Evolutionary conservation across 2,888 invertebrate species (phyloP), one percentile per base, ranked within the genome.

Genomic region (Amphipoea lucens): DNA sequence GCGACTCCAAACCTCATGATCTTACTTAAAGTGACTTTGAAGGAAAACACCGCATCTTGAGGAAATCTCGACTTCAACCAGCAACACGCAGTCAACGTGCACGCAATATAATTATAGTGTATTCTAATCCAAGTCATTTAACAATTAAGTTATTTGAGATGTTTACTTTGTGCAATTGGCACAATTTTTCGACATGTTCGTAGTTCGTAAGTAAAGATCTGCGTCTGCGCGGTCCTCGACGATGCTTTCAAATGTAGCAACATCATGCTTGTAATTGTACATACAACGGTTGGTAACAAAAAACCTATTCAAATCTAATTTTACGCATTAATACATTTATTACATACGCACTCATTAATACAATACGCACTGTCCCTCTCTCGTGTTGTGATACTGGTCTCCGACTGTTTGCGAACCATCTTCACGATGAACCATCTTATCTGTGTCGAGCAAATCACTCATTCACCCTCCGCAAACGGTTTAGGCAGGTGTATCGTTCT

Each of bases 191-290:
- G 29, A 29, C n/a, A 60, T 79, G 29, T 23, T 48, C 20, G 36
- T 36, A n/a, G n/a, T 48, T 66, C 20, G 1, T 20, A 77, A 23
- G 79, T 66, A 40, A 40, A 29, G 20, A 51, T 40, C 40, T 40
- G 79, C 54, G 36, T 40, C 40, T 40, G 79, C 54, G 42, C 45
- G 76, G 48, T 76, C 40, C 36, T 29, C 51, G 11, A 62, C n/a
- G 36, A 20, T 20, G 20, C 40, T 54, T 62, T 14, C 65, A 42
- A 68, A 57, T 85, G 36, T 20, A 72, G 65, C 76, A 81, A 81
- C 63, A 23, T 70, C 60, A 36, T 42, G 40, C 6, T 54, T 81
- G 57, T 48, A 80, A 40, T 17, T 60, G 51, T 81, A 81, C 36
- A 78, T 81, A 81, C 36, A 78, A 51, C 62, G 20, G 42, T 45